Percentiles rank a stretch among this genome's conserved stretches.
Conservation (phyloP, 2,113 vertebrate species). For the Clupea harengus region DNA sequence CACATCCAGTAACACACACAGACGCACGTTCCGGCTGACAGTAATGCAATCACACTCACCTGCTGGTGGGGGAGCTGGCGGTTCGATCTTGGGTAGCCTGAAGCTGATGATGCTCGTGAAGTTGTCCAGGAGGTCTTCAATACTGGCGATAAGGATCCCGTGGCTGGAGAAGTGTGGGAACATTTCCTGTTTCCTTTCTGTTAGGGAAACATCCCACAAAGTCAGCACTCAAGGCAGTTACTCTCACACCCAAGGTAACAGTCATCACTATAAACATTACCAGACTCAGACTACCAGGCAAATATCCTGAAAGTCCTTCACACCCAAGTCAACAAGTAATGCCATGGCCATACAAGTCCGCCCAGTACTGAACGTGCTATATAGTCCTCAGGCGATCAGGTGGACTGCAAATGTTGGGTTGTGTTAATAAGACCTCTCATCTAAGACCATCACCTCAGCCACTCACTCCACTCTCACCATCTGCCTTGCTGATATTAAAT, state of each 20-base stretch:
- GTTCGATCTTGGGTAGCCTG: constrained; percentile 52
- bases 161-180: constrained; percentile 78
- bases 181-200: constrained; percentile 82
- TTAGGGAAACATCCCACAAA: background rate
- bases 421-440: too few species aligned
- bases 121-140: constrained; percentile 84
- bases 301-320: too few species aligned
- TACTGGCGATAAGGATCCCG: constrained; percentile 85
- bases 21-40: too few species aligned
- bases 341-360: background rate
- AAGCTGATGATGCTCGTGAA: constrained; percentile 84
- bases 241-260: too few species aligned
- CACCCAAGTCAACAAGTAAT: too few species aligned
- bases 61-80: background rate
- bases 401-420: background rate
- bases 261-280: too few species aligned
- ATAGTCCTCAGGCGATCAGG: background rate
- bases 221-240: background rate
- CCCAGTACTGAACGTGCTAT: background rate
- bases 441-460: too few species aligned
- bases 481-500: too few species aligned
- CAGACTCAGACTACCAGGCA: too few species aligned
- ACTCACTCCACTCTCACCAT: too few species aligned
- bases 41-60: background rate
- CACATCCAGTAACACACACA: background rate